Base-by-base conservation (phyloP, 2,888 invertebrate species). In the Cataglyphis cursor region DNA sequence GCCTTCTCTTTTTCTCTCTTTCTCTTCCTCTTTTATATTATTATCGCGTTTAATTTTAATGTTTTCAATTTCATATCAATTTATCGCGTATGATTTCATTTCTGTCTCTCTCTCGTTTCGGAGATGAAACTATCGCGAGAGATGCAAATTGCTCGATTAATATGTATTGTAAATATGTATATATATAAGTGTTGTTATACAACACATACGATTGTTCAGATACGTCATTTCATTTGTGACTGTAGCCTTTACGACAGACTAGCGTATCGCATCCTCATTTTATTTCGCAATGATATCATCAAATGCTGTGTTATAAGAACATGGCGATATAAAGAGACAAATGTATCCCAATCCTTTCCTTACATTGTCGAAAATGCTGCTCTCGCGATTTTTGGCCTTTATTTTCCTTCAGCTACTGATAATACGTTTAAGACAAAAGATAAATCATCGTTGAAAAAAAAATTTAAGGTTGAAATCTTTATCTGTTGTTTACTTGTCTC, bases 141-240 rank as follows among this genome's bases (percentile, higher is more conserved):
- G 28, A 41, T 41, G 12, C 28, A 57, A 76, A 41, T 21, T n/a
- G 18, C 24, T 57, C 2, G 21, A 28, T 59, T 38, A 59, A 24
- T 51, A n/a, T 24, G 59, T 59, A 72, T 35, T 9, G 44, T 15
- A 31, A 18, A 48, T 18, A 2, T 24, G 12, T 41, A 41, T 44
- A 44, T 12, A 15, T 44, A 28, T 54, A 38, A 66, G 10, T 38
- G 21, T 59, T 72, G 57, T 57, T 15, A 8, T 38, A 21, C 18
- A 21, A 35, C n/a, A 35, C 57, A 72, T 35, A 35, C 59, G 57
- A 18, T 73, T 35, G 57, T 18, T 44, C 59, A 73, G 44, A 35
- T 31, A 70, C 10, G 59, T 57, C 72, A 44, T 80, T 73, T 73
- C 59, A 72, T 21, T 12, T 9, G 3, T 31, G 57, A 24, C n/a